phyloP scores from a whole-genome alignment of 2,888 invertebrate species.

The Drosophila robusta region DNA sequence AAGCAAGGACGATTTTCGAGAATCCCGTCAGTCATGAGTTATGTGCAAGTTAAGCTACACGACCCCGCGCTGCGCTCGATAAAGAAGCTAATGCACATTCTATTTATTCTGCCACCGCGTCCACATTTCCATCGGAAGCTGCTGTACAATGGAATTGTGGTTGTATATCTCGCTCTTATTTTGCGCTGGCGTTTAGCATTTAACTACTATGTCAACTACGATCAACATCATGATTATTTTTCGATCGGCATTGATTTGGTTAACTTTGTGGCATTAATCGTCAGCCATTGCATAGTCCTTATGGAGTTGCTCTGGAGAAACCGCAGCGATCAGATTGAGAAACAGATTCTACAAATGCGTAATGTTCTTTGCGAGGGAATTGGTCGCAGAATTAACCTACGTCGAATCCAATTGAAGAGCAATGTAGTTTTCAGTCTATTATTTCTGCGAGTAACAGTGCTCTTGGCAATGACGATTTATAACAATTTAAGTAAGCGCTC shows the following conservation, averaged over 20 bases:
- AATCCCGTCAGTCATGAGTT: conserved; percentile 33
- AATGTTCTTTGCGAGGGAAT: conserved; percentile 15
- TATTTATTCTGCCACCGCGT: conserved; percentile 21
- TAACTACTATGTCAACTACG: conserved; percentile 25
- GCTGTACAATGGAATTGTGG: background rate
- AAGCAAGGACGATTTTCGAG: background rate
- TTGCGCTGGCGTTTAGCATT: conserved; percentile 27
- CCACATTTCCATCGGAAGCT: conserved; percentile 7
- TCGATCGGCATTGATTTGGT: conserved; percentile 26
- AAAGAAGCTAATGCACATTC: conserved; percentile 18
- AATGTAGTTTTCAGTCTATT: conserved; percentile 9
- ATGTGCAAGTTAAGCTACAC: conserved; percentile 13
- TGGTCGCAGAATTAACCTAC: conserved; percentile 19
- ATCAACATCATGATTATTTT: conserved; percentile 21
- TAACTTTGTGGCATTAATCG: conserved; percentile 33
- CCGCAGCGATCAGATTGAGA: conserved; percentile 19
- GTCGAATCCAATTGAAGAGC: conserved; percentile 1
- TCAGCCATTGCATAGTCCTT: conserved; percentile 27
- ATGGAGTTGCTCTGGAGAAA: conserved; percentile 42
- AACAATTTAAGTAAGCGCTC: background rate
- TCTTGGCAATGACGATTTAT: conserved; percentile 14
- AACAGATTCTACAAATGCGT: conserved; percentile 18
- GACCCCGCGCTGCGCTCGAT: conserved; percentile 24
- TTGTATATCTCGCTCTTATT: conserved; percentile 22
- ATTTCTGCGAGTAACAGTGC: conserved; percentile 16